Percentiles rank a stretch among this genome's conserved stretches.
phyloP scores from a whole-genome alignment of 2,113 vertebrate species.

The Heterocephalus glaber region DNA sequence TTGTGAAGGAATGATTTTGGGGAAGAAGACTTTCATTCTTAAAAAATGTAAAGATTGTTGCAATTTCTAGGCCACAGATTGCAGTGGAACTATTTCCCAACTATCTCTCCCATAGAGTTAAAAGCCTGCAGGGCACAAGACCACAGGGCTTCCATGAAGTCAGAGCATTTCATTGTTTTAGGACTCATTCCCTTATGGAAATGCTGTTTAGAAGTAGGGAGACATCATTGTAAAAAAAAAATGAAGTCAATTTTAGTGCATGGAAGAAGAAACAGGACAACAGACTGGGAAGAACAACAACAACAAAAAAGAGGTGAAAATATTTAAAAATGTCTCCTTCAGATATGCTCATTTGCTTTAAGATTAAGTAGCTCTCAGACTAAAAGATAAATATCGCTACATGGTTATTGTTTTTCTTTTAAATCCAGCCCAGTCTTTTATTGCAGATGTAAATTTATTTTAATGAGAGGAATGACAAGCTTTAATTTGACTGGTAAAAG shows the following conservation, averaged over 20 bases:
- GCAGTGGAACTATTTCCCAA: conserved; percentile 79
- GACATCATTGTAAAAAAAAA: conserved; percentile 63
- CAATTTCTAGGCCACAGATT: conserved; percentile 76
- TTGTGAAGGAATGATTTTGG: conserved; percentile 65
- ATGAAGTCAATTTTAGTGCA: conserved; percentile 80
- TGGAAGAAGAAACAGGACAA: conserved; percentile 70
- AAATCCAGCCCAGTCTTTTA: conserved; percentile 78
- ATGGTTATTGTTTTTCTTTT: conserved; percentile 48
- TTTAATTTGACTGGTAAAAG: conserved; percentile 84
- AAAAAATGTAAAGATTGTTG: conserved; percentile 42
- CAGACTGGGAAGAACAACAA: not conserved
- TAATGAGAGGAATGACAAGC: conserved; percentile 83
- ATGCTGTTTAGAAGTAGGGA: conserved; percentile 33
- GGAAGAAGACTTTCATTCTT: conserved; percentile 2
- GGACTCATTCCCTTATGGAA: conserved; percentile 44
- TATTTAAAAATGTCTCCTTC: conserved; percentile 75
- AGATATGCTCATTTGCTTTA: conserved; percentile 60
- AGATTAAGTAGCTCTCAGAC: conserved; percentile 70
- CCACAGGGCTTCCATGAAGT: conserved; percentile 70
- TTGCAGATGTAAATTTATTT: conserved; percentile 86
- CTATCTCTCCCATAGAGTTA: conserved; percentile 56
- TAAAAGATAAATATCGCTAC: conserved; percentile 59
- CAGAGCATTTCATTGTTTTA: conserved; percentile 79
- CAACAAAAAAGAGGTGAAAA: not conserved
- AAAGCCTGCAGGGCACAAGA: conserved; percentile 70